Evolutionary conservation across 30 jellyfish, hydroid and myxozoan genomes (phyloP).

Genomic region (Cassiopea andromeda): DNA sequence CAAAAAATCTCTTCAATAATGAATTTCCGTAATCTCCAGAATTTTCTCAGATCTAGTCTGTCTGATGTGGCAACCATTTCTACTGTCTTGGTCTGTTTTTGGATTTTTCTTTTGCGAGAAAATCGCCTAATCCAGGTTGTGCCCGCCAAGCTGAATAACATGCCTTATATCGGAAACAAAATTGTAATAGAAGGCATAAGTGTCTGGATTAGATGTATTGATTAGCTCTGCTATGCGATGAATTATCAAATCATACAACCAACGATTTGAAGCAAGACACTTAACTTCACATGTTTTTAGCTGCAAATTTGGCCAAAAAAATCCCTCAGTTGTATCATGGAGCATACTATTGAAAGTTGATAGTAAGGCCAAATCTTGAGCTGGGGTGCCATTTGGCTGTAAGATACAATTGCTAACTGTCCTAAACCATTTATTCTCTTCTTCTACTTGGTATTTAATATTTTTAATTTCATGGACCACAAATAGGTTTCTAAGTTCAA

Average conservation of each 20-base stretch:
- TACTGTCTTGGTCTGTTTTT: no score
- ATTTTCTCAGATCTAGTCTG: no score
- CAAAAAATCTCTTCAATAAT: no score
- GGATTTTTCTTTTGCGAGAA: no score
- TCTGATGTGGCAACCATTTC: no score
- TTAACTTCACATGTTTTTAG: not conserved
- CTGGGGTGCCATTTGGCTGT: not conserved
- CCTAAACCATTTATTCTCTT: not conserved
- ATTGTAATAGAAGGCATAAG: no score
- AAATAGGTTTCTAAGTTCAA: not conserved
- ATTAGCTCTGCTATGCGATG: no score
- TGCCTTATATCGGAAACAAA: no score
- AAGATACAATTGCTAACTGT: not conserved
- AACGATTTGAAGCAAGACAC: not conserved
- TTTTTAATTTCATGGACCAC: not conserved
- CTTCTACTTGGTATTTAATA: not conserved
- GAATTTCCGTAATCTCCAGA: no score
- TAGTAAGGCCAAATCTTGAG: not conserved
- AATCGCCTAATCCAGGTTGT: no score
- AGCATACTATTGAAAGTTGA: not conserved
- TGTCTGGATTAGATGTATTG: no score
- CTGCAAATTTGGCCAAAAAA: not conserved
- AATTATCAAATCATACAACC: not conserved
- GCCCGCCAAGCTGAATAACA: no score
- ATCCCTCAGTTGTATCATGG: not conserved